phyloP scores from a whole-genome alignment of 2,797 vertebrate genomes.

The Oreochromis grahami region DNA sequence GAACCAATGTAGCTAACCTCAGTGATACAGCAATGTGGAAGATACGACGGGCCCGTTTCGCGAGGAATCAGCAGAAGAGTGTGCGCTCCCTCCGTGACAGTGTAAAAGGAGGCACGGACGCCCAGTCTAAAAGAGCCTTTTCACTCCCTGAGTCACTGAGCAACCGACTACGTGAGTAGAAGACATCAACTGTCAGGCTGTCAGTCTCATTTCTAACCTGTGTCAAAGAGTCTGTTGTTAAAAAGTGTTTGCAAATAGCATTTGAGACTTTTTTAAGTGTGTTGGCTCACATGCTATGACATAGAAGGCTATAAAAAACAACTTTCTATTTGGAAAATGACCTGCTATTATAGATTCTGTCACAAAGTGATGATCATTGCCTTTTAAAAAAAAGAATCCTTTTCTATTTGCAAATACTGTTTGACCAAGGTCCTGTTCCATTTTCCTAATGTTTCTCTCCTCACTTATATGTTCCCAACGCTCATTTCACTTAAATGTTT shows the following conservation, averaged over 20 bases:
- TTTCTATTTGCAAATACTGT: slow-evolving; percentile 28
- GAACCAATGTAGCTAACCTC: slow-evolving; percentile 97
- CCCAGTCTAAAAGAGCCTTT: slow-evolving; percentile 91
- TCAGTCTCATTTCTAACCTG: neutral
- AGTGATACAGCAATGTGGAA: slow-evolving; percentile 98
- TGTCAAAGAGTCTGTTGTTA: slow-evolving; percentile 19
- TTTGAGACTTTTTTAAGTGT: neutral
- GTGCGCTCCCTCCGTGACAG: slow-evolving; percentile 95
- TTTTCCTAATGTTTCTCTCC: slow-evolving; percentile 43
- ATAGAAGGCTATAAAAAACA: neutral
- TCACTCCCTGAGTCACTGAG: slow-evolving; percentile 94
- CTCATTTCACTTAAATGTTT: slow-evolving; percentile 6
- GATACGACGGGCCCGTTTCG: slow-evolving; percentile 95
- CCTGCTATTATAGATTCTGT: neutral
- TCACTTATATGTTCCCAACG: slow-evolving; percentile 4
- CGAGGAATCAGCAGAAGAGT: slow-evolving; percentile 95
- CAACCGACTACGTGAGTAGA: slow-evolving; percentile 93
- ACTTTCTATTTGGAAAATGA: neutral
- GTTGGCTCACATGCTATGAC: neutral
- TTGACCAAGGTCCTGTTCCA: slow-evolving; percentile 21
- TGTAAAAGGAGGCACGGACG: slow-evolving; percentile 81
- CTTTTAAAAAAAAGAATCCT: neutral
- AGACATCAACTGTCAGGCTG: neutral
- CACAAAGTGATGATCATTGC: neutral
- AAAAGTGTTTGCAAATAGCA: slow-evolving; percentile 28